Conservation (phyloP, 2,113 vertebrate genomes). For the Paramormyrops kingsleyae region DNA sequence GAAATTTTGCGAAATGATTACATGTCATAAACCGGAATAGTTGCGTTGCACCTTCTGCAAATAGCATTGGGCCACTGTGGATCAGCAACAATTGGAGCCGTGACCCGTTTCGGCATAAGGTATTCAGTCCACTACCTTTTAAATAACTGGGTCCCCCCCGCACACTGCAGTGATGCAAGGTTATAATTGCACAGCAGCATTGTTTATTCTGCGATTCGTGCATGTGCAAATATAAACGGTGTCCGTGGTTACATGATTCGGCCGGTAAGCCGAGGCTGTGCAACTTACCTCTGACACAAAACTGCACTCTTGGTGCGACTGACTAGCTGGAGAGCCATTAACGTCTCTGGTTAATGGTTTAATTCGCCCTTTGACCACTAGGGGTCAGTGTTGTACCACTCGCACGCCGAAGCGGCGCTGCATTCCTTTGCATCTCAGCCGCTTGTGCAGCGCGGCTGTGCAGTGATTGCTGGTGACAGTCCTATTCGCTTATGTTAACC, state of each 20-base stretch:
- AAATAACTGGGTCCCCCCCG: background rate
- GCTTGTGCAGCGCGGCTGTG: background rate
- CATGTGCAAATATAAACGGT: background rate
- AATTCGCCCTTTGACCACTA: conserved; percentile 21
- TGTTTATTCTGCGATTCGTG: background rate
- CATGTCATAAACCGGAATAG: conserved; percentile 43
- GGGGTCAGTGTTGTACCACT: conserved; percentile 55
- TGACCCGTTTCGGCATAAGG: background rate
- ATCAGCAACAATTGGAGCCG: conserved; percentile 29
- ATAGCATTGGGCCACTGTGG: conserved; percentile 33
- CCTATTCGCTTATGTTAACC: background rate
- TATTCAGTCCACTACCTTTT: background rate
- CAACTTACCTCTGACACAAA: background rate
- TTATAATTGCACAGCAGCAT: background rate
- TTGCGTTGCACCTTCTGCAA: conserved; percentile 30
- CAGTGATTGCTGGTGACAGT: background rate
- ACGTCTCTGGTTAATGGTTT: background rate
- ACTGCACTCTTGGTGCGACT: background rate
- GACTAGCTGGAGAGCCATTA: background rate
- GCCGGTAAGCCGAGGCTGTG: background rate
- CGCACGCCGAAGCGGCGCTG: background rate
- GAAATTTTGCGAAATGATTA: conserved; percentile 32
- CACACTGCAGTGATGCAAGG: background rate
- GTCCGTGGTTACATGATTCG: background rate
- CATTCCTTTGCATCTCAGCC: conserved; percentile 45